These are phyloP conservation scores for Valencia hispanica DNA, from an alignment of 2,797 vertebrate species.

Conservation along the genomic window DNA sequence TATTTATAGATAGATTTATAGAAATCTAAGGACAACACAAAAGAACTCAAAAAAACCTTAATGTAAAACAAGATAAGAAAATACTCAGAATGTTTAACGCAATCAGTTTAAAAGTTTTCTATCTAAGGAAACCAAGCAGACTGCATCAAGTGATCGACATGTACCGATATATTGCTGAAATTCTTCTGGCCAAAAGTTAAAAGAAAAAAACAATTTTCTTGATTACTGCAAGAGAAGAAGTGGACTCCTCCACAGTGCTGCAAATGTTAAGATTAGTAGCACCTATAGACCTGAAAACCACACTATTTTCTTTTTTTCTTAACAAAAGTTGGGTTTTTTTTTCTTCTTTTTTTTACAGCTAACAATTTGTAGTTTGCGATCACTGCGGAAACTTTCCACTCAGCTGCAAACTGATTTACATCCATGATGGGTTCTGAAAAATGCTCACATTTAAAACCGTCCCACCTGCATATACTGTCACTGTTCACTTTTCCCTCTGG, in stretches of 20 bases:
- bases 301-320: background rate
- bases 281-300: background rate
- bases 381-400: background rate
- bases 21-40: background rate
- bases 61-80: background rate
- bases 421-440: background rate
- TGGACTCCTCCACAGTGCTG: background rate
- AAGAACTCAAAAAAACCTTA: background rate
- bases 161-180: too few species aligned
- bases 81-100: too few species aligned
- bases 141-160: too few species aligned
- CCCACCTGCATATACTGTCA: background rate
- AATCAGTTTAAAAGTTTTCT: too few species aligned
- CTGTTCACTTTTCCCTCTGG: background rate
- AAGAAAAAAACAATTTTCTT: background rate
- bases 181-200: background rate
- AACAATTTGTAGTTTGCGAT: background rate
- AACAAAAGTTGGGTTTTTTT: too few species aligned
- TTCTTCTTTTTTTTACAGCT: background rate
- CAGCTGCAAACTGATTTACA: background rate
- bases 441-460: background rate
- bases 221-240: too few species aligned
- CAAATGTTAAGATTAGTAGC: background rate
- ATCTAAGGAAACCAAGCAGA: too few species aligned
- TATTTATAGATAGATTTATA: background rate